These are phyloP conservation scores for Rutpela maculata DNA, from an alignment of 2,888 invertebrate species.

Conservation along the genomic window DNA sequence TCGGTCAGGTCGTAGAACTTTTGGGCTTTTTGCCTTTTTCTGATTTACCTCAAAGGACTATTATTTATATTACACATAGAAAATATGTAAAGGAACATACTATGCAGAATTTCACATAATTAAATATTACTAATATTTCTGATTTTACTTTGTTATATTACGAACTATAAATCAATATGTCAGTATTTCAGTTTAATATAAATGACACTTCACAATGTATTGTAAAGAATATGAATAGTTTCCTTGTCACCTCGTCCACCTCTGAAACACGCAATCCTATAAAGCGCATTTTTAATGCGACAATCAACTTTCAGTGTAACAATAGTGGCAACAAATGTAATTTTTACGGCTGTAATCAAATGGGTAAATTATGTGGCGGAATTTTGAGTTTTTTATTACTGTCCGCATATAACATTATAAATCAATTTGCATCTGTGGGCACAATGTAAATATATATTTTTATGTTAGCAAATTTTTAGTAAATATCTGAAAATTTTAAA, in stretches of 20 bases:
- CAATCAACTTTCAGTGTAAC: constrained; percentile 45
- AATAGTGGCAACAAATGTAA: background rate
- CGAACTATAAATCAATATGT: constrained; percentile 44
- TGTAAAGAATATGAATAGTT: constrained; percentile 46
- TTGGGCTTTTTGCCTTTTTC: no score
- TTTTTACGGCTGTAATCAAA: constrained; percentile 12
- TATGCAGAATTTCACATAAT: background rate
- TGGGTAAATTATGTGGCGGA: background rate
- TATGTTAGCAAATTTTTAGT: no score
- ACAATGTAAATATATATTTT: no score
- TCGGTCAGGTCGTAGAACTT: no score
- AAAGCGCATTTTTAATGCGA: constrained; percentile 48
- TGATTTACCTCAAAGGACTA: no score
- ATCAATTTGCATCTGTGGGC: no score
- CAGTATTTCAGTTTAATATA: constrained; percentile 47
- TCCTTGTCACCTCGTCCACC: constrained; percentile 41
- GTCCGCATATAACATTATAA: background rate
- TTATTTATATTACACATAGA: background rate
- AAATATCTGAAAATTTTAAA: no score
- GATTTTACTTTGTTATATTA: constrained; percentile 4
- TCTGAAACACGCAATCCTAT: constrained; percentile 48
- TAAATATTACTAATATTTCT: constrained; percentile 18
- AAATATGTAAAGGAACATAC: background rate
- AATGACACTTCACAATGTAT: constrained; percentile 51
- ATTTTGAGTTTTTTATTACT: background rate